phyloP scores from a whole-genome alignment of 2,888 invertebrate species.

The Lomographa bimaculata region DNA sequence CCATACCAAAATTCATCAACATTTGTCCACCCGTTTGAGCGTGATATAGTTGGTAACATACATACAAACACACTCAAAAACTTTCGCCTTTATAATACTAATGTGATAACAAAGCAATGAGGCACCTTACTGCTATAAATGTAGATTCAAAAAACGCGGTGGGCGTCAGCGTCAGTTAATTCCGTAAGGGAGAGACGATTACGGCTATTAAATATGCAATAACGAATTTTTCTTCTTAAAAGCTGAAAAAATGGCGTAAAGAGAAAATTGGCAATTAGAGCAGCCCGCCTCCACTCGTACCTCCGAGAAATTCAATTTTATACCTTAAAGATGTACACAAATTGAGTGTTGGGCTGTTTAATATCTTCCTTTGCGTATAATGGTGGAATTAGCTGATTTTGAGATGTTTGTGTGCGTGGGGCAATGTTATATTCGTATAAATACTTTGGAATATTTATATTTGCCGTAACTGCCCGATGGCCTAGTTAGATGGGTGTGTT shows the following conservation, averaged over 20 bases:
- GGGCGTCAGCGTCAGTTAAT: conserved; percentile 47
- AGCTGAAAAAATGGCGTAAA: conserved; percentile 80
- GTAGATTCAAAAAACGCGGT: conserved; percentile 43
- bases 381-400: conserved; percentile 50
- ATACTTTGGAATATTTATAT: too few species aligned
- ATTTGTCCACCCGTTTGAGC: too few species aligned
- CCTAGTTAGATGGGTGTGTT: too few species aligned
- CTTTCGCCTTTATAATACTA: too few species aligned
- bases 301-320: conserved; percentile 70
- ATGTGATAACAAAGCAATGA: too few species aligned
- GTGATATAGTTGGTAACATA: too few species aligned
- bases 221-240: conserved; percentile 82
- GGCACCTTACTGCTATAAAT: conserved; percentile 8
- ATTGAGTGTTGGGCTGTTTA: conserved; percentile 65
- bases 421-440: too few species aligned
- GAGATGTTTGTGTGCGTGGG: conserved; percentile 23
- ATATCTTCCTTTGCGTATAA: conserved; percentile 51
- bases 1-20: too few species aligned
- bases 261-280: conserved; percentile 81
- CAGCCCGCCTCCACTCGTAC: conserved; percentile 41
- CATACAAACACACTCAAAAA: too few species aligned
- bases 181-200: conserved; percentile 70
- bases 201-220: conserved; percentile 82
- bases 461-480: too few species aligned
- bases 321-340: conserved; percentile 72